Base-by-base conservation (phyloP, 1,140 invertebrate genomes). In the Pogonomyrmex barbatus region DNA sequence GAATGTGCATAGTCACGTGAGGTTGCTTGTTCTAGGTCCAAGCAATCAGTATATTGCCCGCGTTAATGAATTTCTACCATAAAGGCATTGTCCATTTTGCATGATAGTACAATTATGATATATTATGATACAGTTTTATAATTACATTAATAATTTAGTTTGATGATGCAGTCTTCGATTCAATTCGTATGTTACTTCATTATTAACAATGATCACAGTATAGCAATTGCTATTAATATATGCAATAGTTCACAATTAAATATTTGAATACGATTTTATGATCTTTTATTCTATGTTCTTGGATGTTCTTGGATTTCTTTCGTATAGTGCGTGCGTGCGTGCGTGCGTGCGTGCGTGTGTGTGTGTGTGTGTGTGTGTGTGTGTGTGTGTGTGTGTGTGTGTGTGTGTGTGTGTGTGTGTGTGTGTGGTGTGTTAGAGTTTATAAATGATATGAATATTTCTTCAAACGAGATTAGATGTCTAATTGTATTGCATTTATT, bases 1-100 rank as follows among this genome's bases (percentile, higher is more conserved):
- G 50, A 14, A 52, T 65, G 47, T 78, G 63, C 30, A 47, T 45
- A 70, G 52, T 78, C 56, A 67, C 47, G 42, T 30, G 60, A 75
- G 52, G 17, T 56, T 56, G 52, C 17, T 39, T 33, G 17, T 56
- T 24, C 30, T 62, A 33, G 67, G 36, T 76, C 65, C 24, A 36
- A 85, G 39, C 24, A 54, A 63, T 30, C 24, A 14, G 17, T 54
- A 14, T 45, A 39, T 60, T 60, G 39, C 9, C 24, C 17, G 39
- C 14, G 12, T 56, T 76, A 60, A 76, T 33, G 24, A 60, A 76
- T 60, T 76, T 60, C 24, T 76, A 24, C 24, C 9, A 17, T 45
- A 60, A 60, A 45, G 1, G 5, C 24, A 60, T 60, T 76, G 12
- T 47, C 5, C 24, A 33, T 45, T 42, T 65, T n/a, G 24, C 24